phyloP scores from a whole-genome alignment of 2,113 vertebrate genomes.

The Pygoscelis adeliae region DNA sequence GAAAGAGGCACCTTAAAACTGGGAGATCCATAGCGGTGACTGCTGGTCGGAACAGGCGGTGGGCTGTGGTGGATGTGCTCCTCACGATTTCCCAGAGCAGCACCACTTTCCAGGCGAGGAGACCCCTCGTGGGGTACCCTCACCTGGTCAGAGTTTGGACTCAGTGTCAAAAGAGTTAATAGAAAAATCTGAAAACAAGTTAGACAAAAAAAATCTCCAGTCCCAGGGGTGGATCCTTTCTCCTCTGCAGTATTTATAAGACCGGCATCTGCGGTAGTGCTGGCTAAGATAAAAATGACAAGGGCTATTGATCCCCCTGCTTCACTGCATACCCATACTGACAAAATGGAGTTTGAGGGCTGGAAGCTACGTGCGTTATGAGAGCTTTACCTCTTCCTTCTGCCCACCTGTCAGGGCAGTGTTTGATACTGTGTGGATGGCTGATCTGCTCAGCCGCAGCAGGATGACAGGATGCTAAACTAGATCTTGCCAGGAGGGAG shows the following conservation, averaged over 20 bases:
- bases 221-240: conserved; percentile 4
- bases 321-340: neutral
- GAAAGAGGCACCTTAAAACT: neutral
- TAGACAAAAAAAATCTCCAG: neutral
- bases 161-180: neutral
- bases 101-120: neutral
- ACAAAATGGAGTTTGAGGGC: neutral
- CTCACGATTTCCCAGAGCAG: neutral
- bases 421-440: neutral
- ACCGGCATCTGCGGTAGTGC: conserved; percentile 1
- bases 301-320: conserved; percentile 52
- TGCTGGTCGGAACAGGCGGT: neutral
- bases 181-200: neutral
- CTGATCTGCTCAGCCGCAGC: neutral
- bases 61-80: neutral
- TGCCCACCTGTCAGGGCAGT: neutral
- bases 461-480: neutral
- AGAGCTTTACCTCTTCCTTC: neutral
- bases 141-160: too few relatives aligned
- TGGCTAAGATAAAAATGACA: conserved; percentile 51
- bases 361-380: accelerated
- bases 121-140: neutral
- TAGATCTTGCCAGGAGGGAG: neutral
- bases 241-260: conserved; percentile 24
- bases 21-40: neutral